Conservation (phyloP, 2,113 vertebrate genomes). For the Anser brachyrhynchus region DNA sequence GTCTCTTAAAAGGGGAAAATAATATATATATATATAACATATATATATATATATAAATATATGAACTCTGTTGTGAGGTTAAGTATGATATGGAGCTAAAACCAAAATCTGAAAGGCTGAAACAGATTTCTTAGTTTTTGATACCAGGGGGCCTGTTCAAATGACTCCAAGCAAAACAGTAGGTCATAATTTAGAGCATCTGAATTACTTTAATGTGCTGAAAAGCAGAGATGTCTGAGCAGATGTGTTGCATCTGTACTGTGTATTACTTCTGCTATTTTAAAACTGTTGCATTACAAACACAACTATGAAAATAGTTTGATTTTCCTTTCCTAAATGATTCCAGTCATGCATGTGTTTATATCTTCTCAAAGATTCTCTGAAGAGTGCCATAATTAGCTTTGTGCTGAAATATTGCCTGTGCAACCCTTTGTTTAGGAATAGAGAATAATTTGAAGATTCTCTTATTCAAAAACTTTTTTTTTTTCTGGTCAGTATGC, state of each 20-base stretch:
- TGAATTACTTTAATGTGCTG: not conserved
- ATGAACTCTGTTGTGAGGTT: not conserved
- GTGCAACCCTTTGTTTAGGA: not conserved
- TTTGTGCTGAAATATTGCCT: not conserved
- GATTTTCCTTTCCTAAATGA: constrained; percentile 4
- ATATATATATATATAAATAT: no score
- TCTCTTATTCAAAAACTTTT: not conserved
- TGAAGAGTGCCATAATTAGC: not conserved
- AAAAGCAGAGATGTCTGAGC: constrained; percentile 15
- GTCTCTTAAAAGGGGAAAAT: not conserved
- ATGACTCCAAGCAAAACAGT: constrained; percentile 14
- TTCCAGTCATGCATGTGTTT: constrained; percentile 18
- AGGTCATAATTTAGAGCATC: not conserved
- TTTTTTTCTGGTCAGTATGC: not conserved
- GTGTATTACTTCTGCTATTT: constrained; percentile 30
- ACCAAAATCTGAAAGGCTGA: not conserved
- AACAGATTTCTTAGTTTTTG: constrained; percentile 18
- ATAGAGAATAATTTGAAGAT: not conserved
- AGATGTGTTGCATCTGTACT: constrained; percentile 31
- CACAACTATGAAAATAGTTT: not conserved
- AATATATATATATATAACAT: not conserved
- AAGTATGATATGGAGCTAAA: not conserved
- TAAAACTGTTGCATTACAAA: constrained; percentile 32
- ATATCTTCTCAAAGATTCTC: not conserved
- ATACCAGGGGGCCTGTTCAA: not conserved